Evolutionary conservation across 2,888 invertebrate species (phyloP).

Genomic region (Megaustenia siamemsis): DNA sequence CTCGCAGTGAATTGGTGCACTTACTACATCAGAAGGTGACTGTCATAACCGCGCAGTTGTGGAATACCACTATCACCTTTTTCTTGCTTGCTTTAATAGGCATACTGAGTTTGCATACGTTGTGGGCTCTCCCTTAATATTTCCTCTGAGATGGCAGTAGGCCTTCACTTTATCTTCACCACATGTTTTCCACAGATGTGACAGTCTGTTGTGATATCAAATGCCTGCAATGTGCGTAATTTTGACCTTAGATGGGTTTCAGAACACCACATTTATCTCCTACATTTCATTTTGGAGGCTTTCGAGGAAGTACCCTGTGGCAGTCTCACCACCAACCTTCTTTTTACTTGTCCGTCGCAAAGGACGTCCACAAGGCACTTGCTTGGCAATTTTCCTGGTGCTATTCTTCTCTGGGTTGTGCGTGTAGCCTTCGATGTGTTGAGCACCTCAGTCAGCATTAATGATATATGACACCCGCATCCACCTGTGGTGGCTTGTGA

Average conservation of each 20-base stretch:
- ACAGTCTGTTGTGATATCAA: neutral
- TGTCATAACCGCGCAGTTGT: constrained; percentile 14
- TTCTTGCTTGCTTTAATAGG: neutral
- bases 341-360: neutral
- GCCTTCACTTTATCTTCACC: neutral
- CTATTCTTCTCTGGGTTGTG: neutral
- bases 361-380: neutral
- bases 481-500: neutral
- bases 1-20: too few relatives aligned
- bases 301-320: neutral
- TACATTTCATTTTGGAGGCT: neutral
- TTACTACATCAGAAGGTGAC: neutral
- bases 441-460: neutral
- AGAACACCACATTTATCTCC: neutral
- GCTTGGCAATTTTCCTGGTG: neutral
- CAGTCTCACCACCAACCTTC: neutral
- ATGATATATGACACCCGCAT: neutral
- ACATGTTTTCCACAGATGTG: neutral
- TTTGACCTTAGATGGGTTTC: neutral
- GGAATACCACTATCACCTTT: neutral
- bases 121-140: constrained; percentile 16
- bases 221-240: neutral
- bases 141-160: constrained; percentile 14
- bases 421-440: neutral
- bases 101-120: neutral